These are phyloP conservation scores for Forbesichthys agassizii DNA, from an alignment of 2,113 vertebrate species.

Conservation along the genomic window DNA sequence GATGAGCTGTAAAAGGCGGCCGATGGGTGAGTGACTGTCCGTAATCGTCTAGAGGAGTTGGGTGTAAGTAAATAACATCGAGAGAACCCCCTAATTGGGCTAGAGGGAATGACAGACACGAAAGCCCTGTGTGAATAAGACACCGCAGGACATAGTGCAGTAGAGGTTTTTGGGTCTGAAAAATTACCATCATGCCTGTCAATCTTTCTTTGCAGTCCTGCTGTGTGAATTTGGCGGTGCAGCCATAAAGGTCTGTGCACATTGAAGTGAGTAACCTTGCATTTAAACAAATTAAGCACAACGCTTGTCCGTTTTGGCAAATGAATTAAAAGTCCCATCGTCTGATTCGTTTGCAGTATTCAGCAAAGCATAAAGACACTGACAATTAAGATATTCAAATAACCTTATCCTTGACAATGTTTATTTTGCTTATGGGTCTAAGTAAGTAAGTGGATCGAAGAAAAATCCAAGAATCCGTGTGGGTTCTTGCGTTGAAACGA, in stretches of 20 bases:
- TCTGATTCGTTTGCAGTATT: not conserved
- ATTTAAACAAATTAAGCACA: conserved; percentile 26
- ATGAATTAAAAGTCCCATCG: conserved; percentile 57
- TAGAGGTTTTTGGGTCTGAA: not conserved
- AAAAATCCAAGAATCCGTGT: not conserved
- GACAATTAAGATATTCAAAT: not conserved
- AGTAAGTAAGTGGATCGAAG: not conserved
- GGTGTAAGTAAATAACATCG: not conserved
- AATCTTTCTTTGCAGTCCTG: conserved; percentile 30
- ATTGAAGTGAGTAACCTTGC: conserved; percentile 39
- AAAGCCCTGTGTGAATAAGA: conserved; percentile 4
- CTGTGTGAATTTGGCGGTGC: conserved; percentile 23
- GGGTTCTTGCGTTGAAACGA: not conserved
- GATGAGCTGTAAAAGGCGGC: conserved; percentile 67
- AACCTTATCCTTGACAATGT: too few species aligned
- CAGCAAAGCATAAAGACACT: not conserved
- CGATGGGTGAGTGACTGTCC: conserved; percentile 40
- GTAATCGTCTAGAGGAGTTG: conserved; percentile 2
- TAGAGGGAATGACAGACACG: conserved; percentile 6
- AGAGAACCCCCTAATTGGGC: conserved; percentile 15
- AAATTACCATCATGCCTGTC: conserved; percentile 9
- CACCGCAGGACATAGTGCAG: conserved; percentile 1
- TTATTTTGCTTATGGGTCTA: too few species aligned
- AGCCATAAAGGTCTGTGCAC: conserved; percentile 36
- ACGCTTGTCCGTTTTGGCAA: conserved; percentile 43